These are phyloP conservation scores for Cheilosia scutellata DNA, from an alignment of 2,888 invertebrate genomes.

Conservation along the genomic window DNA sequence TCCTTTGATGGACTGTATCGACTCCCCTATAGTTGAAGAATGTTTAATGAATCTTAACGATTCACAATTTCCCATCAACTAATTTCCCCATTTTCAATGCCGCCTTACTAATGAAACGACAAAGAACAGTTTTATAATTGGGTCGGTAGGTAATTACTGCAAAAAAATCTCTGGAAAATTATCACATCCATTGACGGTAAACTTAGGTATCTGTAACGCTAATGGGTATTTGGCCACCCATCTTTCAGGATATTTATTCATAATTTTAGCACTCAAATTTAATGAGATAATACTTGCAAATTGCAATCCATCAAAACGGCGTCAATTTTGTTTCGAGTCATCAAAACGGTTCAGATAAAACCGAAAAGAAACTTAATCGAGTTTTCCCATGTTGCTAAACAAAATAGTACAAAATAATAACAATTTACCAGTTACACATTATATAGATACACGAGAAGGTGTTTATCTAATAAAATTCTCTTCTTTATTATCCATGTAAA, in stretches of 20 bases:
- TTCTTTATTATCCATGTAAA: conserved; percentile 55
- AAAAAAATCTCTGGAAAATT: not conserved
- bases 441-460: conserved; percentile 41
- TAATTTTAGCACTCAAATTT: not conserved
- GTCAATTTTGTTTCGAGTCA: not conserved
- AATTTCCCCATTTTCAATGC: not conserved
- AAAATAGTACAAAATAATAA: conserved; percentile 31
- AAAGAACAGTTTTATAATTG: not conserved
- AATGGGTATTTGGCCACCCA: not conserved
- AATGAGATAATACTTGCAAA: conserved; percentile 4
- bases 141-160: not conserved
- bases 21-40: not conserved
- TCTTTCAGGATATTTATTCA: not conserved
- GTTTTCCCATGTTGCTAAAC: conserved; percentile 48
- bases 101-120: not conserved
- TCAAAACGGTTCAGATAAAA: conserved; percentile 3
- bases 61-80: not conserved
- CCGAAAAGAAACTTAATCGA: conserved; percentile 52
- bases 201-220: not conserved
- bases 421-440: conserved; percentile 55
- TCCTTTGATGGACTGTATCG: not conserved
- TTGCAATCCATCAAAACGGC: conserved; percentile 29
- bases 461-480: conserved; percentile 65
- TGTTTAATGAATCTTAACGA: conserved; percentile 8
- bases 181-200: not conserved